A percentile compares a stretch with the other conserved stretches of the same genome.
Conservation (phyloP, 30 jellyfish, hydroid and myxozoan genomes). For the Nemopilema nomurai region DNA sequence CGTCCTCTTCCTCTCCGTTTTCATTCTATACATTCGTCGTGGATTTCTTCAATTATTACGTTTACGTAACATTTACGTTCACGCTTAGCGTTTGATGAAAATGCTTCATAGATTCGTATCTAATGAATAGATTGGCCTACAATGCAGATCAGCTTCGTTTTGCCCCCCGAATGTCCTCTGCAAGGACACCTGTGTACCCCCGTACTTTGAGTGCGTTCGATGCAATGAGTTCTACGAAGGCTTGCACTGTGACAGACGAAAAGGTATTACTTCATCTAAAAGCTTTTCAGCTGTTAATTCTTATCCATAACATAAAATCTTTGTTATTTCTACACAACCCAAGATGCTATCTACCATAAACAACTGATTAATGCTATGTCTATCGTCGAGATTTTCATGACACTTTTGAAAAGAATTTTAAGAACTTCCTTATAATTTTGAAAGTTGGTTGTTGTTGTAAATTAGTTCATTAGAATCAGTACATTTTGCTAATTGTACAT, state of each 20-base stretch:
- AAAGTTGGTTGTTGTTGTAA: too few species aligned
- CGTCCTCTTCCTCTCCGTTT: too few species aligned
- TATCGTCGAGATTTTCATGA: too few species aligned
- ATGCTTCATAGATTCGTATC: neutral
- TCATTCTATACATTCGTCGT: too few species aligned
- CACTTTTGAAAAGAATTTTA: too few species aligned
- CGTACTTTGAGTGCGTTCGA: conserved; percentile 14
- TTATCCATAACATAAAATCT: neutral
- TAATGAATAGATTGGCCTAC: neutral
- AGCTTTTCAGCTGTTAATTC: too few species aligned
- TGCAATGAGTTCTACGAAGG: conserved; percentile 22
- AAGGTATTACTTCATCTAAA: neutral
- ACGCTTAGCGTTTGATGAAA: neutral
- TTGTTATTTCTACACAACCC: neutral
- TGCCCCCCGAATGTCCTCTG: conserved; percentile 20
- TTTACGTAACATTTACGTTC: neutral
- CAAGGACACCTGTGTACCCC: conserved; percentile 24
- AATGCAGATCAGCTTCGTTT: conserved; percentile 6
- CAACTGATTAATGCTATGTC: too few species aligned
- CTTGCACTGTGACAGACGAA: conserved; percentile 27
- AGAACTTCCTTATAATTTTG: too few species aligned
- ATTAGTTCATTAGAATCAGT: too few species aligned
- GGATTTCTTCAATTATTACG: too few species aligned
- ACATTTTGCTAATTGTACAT: too few species aligned
- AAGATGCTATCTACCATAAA: neutral